Evolutionary conservation across 2,113 vertebrate genomes (phyloP).

Genomic region (Myiozetetes cayanensis): DNA sequence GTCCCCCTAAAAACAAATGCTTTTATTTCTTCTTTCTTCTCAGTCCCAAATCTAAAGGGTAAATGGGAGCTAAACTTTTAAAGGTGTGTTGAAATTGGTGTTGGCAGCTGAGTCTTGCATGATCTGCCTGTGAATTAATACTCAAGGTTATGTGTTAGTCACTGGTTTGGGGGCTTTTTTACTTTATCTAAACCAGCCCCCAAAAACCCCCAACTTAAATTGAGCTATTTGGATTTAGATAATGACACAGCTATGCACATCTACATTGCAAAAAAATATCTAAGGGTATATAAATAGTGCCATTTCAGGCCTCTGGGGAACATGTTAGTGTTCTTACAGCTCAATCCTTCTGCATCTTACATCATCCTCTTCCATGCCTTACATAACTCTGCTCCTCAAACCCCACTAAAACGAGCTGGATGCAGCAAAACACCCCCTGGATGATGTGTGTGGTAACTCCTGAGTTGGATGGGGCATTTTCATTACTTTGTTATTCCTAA

Average conservation of each 20-base stretch:
- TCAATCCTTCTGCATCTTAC: not conserved
- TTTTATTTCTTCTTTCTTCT: not conserved
- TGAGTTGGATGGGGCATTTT: not conserved
- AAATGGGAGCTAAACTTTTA: not conserved
- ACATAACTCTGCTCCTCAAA: not conserved
- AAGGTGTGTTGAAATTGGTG: not conserved
- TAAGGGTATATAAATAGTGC: not conserved
- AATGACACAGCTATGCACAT: not conserved
- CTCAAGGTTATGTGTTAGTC: accelerated
- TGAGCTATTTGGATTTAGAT: not conserved
- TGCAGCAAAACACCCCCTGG: not conserved
- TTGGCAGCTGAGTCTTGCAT: not conserved
- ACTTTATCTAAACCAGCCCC: not conserved
- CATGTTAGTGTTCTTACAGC: not conserved
- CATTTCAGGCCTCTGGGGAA: not conserved
- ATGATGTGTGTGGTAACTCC: not conserved
- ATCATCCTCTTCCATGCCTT: not conserved
- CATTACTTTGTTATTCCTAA: not conserved
- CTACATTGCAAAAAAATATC: not conserved
- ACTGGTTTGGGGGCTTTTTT: not conserved
- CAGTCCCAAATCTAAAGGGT: not conserved
- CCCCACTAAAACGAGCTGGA: not conserved
- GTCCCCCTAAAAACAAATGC: not conserved
- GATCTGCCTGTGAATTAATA: not conserved
- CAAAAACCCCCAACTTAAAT: not conserved